Evolutionary conservation across 2,797 vertebrate genomes (phyloP).

Genomic region (Eremophila alpestris): DNA sequence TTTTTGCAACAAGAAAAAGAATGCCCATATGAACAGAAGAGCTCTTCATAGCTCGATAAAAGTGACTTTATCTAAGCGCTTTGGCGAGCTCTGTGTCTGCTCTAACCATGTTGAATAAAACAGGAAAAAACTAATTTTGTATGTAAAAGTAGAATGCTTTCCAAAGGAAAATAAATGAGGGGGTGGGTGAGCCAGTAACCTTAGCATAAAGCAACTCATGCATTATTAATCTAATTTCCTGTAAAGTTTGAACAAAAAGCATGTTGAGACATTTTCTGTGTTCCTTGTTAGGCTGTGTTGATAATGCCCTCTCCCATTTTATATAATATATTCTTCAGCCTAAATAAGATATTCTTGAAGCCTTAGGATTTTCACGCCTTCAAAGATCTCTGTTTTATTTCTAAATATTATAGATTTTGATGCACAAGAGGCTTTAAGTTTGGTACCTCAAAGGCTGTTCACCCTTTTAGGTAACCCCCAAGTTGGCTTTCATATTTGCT

Average conservation of each 20-base stretch:
- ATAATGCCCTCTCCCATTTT: conserved; percentile 23
- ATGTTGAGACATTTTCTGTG: conserved; percentile 21
- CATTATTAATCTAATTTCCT: conserved; percentile 48
- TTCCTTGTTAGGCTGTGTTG: conserved; percentile 14
- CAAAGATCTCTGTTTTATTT: conserved; percentile 55
- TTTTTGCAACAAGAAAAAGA: not conserved
- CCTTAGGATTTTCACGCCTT: conserved; percentile 41
- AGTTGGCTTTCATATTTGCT: conserved; percentile 55
- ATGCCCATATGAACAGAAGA: fast-evolving
- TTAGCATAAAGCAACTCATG: not conserved
- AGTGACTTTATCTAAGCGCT: not conserved
- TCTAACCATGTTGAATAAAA: not conserved
- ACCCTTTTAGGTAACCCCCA: conserved; percentile 56
- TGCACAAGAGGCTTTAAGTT: conserved; percentile 47
- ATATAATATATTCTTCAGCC: conserved; percentile 26
- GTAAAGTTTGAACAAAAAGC: conserved; percentile 34
- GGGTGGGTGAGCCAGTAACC: not conserved
- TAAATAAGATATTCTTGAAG: conserved; percentile 54
- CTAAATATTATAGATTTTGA: conserved; percentile 64
- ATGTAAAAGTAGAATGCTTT: conserved; percentile 6
- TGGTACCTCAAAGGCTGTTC: conserved; percentile 57
- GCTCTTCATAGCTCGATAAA: not conserved
- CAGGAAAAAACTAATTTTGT: not conserved
- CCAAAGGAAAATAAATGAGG: conserved; percentile 4
- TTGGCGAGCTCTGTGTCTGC: not conserved